Conservation (phyloP, 2,797 vertebrate species). For the Sciaenops ocellatus region DNA sequence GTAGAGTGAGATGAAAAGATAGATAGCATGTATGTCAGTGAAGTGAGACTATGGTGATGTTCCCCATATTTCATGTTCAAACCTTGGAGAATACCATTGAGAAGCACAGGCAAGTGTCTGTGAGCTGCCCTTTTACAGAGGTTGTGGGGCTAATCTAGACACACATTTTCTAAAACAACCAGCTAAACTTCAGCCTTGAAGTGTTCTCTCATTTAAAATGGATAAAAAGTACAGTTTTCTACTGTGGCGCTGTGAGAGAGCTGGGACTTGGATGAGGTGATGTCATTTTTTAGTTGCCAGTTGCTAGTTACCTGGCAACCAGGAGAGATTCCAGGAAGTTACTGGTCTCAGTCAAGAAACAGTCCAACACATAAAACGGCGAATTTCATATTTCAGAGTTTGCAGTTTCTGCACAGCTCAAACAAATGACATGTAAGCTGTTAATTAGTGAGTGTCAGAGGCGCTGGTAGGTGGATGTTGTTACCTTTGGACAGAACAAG, state of each 20-base stretch:
- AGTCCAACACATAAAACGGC: not conserved
- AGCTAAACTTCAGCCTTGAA: no score
- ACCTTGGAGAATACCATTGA: no score
- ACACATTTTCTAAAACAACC: no score
- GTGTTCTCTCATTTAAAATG: no score
- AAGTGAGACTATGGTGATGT: not conserved
- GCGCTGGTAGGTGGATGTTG: not conserved
- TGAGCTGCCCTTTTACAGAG: no score
- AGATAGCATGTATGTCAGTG: not conserved
- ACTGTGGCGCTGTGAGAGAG: no score
- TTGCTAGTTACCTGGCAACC: not conserved
- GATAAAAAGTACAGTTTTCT: not conserved
- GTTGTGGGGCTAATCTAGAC: no score
- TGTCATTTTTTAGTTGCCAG: not conserved
- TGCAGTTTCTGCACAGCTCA: not conserved
- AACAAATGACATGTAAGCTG: not conserved
- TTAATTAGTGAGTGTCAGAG: not conserved
- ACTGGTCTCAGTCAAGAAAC: not conserved
- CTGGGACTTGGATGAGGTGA: not conserved
- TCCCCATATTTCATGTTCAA: not conserved
- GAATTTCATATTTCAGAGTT: not conserved
- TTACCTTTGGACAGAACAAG: not conserved
- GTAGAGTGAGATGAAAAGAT: not conserved
- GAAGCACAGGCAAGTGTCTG: no score
- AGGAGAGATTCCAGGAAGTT: constrained; percentile 1